Conservation (phyloP, 2,113 vertebrate genomes). For the Arvicanthis niloticus region DNA sequence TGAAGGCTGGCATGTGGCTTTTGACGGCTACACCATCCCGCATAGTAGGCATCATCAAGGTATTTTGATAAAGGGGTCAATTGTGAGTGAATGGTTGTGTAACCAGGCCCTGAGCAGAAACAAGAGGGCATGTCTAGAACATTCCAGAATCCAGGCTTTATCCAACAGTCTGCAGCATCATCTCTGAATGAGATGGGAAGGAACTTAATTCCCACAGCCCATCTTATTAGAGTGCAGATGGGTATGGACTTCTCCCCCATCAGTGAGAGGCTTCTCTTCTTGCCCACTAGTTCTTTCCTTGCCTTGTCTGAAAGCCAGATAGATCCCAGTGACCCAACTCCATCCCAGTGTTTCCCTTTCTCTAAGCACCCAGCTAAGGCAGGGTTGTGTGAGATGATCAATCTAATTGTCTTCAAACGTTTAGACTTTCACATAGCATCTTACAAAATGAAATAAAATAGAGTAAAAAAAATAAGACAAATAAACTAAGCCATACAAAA, state of each 20-base stretch:
- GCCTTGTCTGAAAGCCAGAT: background rate
- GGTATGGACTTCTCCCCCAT: no score
- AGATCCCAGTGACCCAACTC: background rate
- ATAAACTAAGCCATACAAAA: background rate
- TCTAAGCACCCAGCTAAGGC: background rate
- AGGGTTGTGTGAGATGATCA: background rate
- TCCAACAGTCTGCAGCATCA: fast-evolving
- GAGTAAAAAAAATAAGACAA: background rate
- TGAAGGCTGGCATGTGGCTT: background rate
- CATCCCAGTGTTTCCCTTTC: background rate
- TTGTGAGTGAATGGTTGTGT: background rate
- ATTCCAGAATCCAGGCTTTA: background rate
- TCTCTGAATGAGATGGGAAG: background rate
- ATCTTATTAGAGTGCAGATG: background rate
- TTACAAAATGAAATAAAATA: background rate
- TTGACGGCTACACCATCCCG: background rate
- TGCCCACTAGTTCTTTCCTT: background rate
- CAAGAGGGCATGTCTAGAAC: background rate
- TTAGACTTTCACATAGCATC: background rate
- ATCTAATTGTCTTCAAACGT: background rate
- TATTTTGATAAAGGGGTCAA: no score
- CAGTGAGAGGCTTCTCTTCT: background rate
- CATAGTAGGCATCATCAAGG: background rate
- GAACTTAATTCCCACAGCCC: background rate
- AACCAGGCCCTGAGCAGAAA: background rate